Conservation (phyloP, 2,888 invertebrate genomes). For the Laspeyria flexula region DNA sequence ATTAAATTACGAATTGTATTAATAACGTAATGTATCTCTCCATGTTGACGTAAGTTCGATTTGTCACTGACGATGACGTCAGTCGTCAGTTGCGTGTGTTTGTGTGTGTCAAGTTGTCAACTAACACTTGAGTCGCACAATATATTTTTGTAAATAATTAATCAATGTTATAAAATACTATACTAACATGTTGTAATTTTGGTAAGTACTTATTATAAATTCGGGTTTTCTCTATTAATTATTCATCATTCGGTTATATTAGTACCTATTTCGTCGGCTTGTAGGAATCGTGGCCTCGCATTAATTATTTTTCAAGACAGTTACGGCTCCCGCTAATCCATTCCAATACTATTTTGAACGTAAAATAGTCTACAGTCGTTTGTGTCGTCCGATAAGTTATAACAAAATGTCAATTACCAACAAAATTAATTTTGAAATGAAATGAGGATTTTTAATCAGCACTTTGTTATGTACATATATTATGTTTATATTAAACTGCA, state of each 20-base stretch:
- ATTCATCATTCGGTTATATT: constrained; percentile 27
- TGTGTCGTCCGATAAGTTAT: constrained; percentile 50
- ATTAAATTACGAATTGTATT: constrained; percentile 25
- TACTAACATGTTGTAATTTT: constrained; percentile 63
- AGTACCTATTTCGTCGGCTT: constrained; percentile 36
- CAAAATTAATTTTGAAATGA: constrained; percentile 17
- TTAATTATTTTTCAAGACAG: constrained; percentile 58
- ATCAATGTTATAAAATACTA: constrained; percentile 55
- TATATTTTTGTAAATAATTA: constrained; percentile 63
- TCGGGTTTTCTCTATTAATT: constrained; percentile 51
- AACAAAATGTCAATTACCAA: constrained; percentile 51
- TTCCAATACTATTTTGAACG: constrained; percentile 58
- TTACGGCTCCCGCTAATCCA: constrained; percentile 64
- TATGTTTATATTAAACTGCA: constrained; percentile 19
- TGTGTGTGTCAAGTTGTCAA: background rate
- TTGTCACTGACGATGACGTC: constrained; percentile 10
- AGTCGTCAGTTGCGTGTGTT: background rate
- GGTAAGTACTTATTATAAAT: constrained; percentile 75
- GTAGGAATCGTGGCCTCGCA: constrained; percentile 75
- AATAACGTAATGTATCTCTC: constrained; percentile 22
- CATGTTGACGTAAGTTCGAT: constrained; percentile 34
- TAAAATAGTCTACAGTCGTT: constrained; percentile 36
- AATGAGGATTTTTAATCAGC: constrained; percentile 6
- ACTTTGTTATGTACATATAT: constrained; percentile 11
- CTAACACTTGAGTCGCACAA: constrained; percentile 51